Evolutionary conservation across 1,140 invertebrate genomes (phyloP).

Genomic region (Drosophila suzukii): DNA sequence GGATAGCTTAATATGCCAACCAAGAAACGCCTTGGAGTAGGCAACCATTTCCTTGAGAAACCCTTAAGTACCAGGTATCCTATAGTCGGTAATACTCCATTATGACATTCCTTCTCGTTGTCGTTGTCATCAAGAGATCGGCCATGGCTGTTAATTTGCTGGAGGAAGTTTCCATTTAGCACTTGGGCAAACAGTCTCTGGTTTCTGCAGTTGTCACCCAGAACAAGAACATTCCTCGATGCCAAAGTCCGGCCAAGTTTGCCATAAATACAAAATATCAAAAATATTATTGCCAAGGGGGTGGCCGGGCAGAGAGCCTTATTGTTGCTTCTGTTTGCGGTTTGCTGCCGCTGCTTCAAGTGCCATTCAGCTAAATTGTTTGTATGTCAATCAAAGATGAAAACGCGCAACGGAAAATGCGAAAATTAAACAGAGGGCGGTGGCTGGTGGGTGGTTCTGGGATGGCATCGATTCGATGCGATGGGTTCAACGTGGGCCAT

Average conservation of each 20-base stretch:
- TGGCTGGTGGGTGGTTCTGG: background rate
- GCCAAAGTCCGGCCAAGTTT: conserved; percentile 29
- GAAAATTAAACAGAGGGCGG: conserved; percentile 72
- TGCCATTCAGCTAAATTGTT: conserved; percentile 83
- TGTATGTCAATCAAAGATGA: conserved; percentile 83
- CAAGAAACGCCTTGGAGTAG: background rate
- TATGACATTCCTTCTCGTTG: background rate
- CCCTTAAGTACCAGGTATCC: background rate
- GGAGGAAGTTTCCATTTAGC: conserved; percentile 80
- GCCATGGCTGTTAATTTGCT: conserved; percentile 69
- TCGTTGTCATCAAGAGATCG: conserved; percentile 31
- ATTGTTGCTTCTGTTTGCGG: conserved; percentile 69
- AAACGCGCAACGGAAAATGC: conserved; percentile 80
- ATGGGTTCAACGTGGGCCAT: conserved; percentile 38
- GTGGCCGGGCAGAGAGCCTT: conserved; percentile 35
- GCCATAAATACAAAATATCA: conserved; percentile 81
- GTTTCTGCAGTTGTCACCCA: conserved; percentile 74
- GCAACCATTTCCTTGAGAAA: background rate
- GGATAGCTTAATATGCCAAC: too few relatives aligned
- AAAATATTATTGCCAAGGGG: conserved; percentile 63
- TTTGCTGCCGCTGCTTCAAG: conserved; percentile 67
- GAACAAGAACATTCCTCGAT: conserved; percentile 19
- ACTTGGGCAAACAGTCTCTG: conserved; percentile 75
- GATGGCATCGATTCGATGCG: conserved; percentile 6
- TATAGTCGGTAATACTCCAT: background rate